A percentile compares a stretch with the other conserved stretches of the same genome.
These are phyloP conservation scores for Nesidiocoris tenuis DNA, from an alignment of 2,888 invertebrate genomes.

Conservation along the genomic window DNA sequence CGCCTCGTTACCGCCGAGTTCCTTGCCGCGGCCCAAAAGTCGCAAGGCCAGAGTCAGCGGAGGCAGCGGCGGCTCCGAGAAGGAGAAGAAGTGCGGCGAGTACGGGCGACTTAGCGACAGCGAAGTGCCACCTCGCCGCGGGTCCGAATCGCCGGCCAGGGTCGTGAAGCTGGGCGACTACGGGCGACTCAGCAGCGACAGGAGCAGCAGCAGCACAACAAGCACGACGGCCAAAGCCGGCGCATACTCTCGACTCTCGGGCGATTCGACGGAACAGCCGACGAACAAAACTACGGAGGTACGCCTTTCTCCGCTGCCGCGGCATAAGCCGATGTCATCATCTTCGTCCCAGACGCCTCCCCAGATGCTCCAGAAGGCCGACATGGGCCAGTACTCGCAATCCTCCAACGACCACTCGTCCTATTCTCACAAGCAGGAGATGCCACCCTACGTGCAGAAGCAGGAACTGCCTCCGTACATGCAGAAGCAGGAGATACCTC, in stretches of 20 bases:
- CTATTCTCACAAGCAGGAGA: slow-evolving; percentile 4
- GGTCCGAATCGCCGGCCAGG: slow-evolving; percentile 43
- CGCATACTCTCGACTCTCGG: slow-evolving; percentile 42
- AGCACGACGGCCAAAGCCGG: slow-evolving; percentile 33
- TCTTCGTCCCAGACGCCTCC: slow-evolving; percentile 9
- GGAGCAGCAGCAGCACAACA: slow-evolving; percentile 51
- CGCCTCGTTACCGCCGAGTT: slow-evolving; percentile 69
- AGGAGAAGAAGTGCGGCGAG: slow-evolving; percentile 57
- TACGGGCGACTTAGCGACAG: slow-evolving; percentile 59
- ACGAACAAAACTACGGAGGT: slow-evolving; percentile 39
- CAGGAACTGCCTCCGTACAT: slow-evolving; percentile 15
- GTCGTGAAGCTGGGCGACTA: slow-evolving; percentile 60
- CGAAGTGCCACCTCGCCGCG: slow-evolving; percentile 8
- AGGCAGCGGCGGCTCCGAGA: slow-evolving; percentile 42
- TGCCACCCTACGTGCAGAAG: background rate
- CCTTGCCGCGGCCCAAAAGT: slow-evolving; percentile 67
- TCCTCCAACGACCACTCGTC: background rate
- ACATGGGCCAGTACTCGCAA: slow-evolving; percentile 10
- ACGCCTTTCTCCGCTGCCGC: slow-evolving; percentile 13
- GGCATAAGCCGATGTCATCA: slow-evolving; percentile 27
- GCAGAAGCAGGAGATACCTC: slow-evolving; percentile 22
- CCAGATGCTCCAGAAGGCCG: slow-evolving; percentile 15
- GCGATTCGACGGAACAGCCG: slow-evolving; percentile 31
- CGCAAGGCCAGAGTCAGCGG: slow-evolving; percentile 47
- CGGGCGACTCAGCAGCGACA: slow-evolving; percentile 63